Base-by-base conservation (phyloP, 2,888 invertebrate genomes). In the Ctena decussata region DNA sequence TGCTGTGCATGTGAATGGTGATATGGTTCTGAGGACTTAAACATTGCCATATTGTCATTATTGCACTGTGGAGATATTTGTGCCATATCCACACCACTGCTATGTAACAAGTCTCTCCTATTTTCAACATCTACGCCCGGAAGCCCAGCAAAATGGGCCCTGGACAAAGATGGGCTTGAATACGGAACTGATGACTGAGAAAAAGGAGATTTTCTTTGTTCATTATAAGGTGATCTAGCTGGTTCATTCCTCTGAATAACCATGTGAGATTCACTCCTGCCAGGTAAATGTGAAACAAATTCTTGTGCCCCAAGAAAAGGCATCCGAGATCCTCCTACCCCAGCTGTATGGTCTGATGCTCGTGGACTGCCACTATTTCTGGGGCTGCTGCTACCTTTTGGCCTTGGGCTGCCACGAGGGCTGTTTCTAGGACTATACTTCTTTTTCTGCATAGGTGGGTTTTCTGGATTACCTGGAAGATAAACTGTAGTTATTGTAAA, bases 341-440 rank as follows among this genome's bases (percentile, higher is more conserved):
- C 21, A 6, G 69, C 35, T 1, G 57, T 5, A 37, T 76, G 76
- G 24, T 80, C 65, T 21, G 80, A 80, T 24, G 69, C 44, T 39
- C 84, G 69, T 8, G 84, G 82, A 60, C 82, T 84, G 21, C 72
- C 81, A 37, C 39, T 65, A 27, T 80, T 81, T 27, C 89, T 74
- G 41, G 89, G 89, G 70, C 86, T 89, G 53, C 77, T 82, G 72
- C 86, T 86, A 41, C 83, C 44, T 39, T 84, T 81, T 77, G 82
- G 86, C 27, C 89, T 46, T 3, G 89, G 89, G 75, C 86, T 89
- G 21, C 80, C 78, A 39, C 89, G 73, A 18, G 89, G 89, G 75
- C 89, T 89, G 77, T 89, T 86, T 44, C 89, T 77, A 39, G 89
- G 89, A 70, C 89, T 89, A 46, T 82, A 83, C 70, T 89, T 89